A percentile compares a stretch with the other conserved stretches of the same genome.
These are phyloP conservation scores for Helicoverpa assulta DNA, from an alignment of 2,888 invertebrate genomes.

Conservation along the genomic window DNA sequence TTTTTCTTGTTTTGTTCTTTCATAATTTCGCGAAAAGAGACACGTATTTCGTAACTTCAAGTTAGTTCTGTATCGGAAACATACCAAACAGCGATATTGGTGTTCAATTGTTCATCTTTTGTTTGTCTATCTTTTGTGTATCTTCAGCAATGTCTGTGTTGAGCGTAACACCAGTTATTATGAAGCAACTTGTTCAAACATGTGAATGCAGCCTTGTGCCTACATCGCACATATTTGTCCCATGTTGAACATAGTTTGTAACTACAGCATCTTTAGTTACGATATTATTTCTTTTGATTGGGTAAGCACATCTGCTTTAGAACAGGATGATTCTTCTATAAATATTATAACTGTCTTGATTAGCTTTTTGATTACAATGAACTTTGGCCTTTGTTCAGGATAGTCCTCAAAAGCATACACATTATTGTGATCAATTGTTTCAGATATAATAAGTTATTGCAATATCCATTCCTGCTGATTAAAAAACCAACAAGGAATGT, in stretches of 20 bases:
- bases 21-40: neutral
- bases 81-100: conserved; percentile 18
- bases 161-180: conserved; percentile 58
- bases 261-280: conserved; percentile 13
- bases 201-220: conserved; percentile 55
- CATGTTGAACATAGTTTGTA: conserved; percentile 33
- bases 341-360: neutral
- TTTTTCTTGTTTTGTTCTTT: neutral
- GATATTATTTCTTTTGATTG: conserved; percentile 11
- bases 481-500: conserved; percentile 36
- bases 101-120: conserved; percentile 50
- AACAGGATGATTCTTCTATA: conserved; percentile 31
- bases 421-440: neutral
- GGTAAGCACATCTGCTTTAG: conserved; percentile 1
- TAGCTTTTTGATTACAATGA: too few relatives aligned
- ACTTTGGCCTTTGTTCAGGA: neutral
- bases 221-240: conserved; percentile 49
- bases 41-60: conserved; percentile 2
- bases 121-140: conserved; percentile 45
- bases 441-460: neutral
- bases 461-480: conserved; percentile 4
- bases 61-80: conserved; percentile 35
- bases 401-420: neutral
- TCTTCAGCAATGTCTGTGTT: conserved; percentile 27
- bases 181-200: conserved; percentile 69